phyloP scores from a whole-genome alignment of 2,113 vertebrate species.

The Carassius carassius region DNA sequence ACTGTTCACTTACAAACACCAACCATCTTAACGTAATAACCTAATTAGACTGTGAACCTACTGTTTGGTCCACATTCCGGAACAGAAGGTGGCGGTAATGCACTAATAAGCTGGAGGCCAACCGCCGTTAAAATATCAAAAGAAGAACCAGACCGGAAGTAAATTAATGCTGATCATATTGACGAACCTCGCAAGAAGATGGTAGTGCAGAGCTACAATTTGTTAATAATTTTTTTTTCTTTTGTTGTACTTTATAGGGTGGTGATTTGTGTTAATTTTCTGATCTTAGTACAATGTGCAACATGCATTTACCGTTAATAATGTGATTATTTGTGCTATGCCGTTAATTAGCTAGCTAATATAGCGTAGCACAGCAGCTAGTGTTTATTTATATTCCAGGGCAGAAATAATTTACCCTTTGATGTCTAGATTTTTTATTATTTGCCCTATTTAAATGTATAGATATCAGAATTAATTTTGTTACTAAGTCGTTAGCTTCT shows the following conservation, averaged over 20 bases:
- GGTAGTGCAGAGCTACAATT: neutral
- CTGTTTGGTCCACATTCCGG: too few species aligned
- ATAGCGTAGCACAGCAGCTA: neutral
- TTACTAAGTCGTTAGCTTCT: neutral
- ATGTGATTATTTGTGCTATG: neutral
- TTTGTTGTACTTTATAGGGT: neutral
- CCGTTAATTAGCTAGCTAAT: constrained; percentile 6
- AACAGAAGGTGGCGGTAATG: too few species aligned
- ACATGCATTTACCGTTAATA: neutral
- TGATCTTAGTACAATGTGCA: neutral
- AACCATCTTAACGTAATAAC: neutral
- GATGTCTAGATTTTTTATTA: neutral
- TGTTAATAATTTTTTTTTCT: neutral
- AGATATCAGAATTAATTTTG: neutral
- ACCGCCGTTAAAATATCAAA: too few species aligned
- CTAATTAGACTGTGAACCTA: too few species aligned
- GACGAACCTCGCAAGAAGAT: constrained; percentile 28
- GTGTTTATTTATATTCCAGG: neutral
- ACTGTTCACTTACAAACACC: neutral
- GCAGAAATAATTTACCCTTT: neutral
- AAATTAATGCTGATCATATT: neutral
- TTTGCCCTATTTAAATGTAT: neutral
- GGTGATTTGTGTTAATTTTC: neutral
- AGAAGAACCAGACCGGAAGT: constrained; percentile 17
- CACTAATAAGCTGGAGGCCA: too few species aligned